A percentile compares a stretch with the other conserved stretches of the same genome.
phyloP scores from a whole-genome alignment of 2,797 vertebrate species.

The Gephyroberyx darwinii region DNA sequence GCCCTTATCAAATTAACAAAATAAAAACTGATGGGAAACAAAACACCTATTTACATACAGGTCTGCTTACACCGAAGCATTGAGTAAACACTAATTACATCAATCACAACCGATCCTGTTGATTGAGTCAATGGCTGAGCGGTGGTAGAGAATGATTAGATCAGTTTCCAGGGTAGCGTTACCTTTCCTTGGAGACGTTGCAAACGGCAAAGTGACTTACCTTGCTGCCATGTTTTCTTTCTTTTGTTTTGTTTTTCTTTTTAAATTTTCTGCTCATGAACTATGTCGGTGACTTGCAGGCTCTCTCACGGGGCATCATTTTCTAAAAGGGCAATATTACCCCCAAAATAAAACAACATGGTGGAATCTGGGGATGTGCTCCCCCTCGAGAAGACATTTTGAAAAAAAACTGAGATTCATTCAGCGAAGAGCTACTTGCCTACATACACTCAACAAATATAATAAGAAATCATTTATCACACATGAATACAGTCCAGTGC shows the following conservation, averaged over 20 bases:
- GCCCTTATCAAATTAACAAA: constrained; percentile 26
- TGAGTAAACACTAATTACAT: constrained; percentile 52
- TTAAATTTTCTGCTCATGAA: not conserved
- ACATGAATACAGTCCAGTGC: too few relatives aligned
- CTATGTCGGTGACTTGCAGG: not conserved
- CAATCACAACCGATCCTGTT: constrained; percentile 36
- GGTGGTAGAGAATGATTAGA: constrained; percentile 55
- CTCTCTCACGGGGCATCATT: too few relatives aligned
- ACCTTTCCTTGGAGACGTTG: constrained; percentile 34
- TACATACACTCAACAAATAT: too few relatives aligned
- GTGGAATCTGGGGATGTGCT: too few relatives aligned
- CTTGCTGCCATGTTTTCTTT: not conserved
- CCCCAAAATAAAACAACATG: too few relatives aligned
- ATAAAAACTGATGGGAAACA: constrained; percentile 21
- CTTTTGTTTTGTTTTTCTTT: not conserved
- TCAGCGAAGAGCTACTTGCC: too few relatives aligned
- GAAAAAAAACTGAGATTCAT: too few relatives aligned
- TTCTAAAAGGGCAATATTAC: not conserved
- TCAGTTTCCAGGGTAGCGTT: constrained; percentile 43
- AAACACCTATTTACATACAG: constrained; percentile 39
- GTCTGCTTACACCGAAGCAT: constrained; percentile 19
- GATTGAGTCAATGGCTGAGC: constrained; percentile 58
- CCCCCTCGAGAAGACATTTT: too few relatives aligned
- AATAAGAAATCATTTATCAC: too few relatives aligned
- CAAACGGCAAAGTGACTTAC: constrained; percentile 15